phyloP scores from a whole-genome alignment of 2,888 invertebrate species.

The Notodonta ziczac region DNA sequence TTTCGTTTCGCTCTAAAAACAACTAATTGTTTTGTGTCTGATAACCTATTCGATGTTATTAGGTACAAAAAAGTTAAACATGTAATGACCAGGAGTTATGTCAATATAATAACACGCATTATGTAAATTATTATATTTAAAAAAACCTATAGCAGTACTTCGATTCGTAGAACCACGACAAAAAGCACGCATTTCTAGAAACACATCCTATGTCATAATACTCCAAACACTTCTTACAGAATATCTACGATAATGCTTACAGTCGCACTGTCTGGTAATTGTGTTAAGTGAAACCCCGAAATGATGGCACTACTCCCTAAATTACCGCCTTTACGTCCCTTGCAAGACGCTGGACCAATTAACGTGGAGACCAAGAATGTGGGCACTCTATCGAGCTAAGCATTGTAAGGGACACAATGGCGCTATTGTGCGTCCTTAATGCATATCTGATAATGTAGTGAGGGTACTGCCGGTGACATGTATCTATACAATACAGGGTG shows the following conservation, averaged over 20 bases:
- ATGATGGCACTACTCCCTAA: conserved; percentile 37
- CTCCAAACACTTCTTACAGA: too few species aligned
- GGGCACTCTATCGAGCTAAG: conserved; percentile 22
- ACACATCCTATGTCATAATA: too few species aligned
- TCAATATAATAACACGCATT: too few species aligned
- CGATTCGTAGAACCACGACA: too few species aligned
- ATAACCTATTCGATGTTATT: too few species aligned
- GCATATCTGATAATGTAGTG: conserved; percentile 20
- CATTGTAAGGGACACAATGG: conserved; percentile 33
- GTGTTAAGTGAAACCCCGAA: conserved; percentile 51
- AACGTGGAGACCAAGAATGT: conserved; percentile 28
- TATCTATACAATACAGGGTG: neutral
- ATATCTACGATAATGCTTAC: neutral
- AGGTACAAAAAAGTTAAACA: too few species aligned
- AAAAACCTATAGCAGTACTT: too few species aligned
- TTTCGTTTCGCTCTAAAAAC: too few species aligned
- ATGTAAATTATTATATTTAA: too few species aligned
- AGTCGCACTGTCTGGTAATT: conserved; percentile 31
- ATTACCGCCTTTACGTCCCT: conserved; percentile 41
- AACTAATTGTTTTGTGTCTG: too few species aligned
- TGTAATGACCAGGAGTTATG: too few species aligned
- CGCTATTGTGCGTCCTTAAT: conserved; percentile 19
- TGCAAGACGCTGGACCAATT: conserved; percentile 38
- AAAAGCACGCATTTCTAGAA: too few species aligned
- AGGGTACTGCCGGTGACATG: neutral